Conservation (phyloP, 2,113 vertebrate species). For the Naja naja region DNA sequence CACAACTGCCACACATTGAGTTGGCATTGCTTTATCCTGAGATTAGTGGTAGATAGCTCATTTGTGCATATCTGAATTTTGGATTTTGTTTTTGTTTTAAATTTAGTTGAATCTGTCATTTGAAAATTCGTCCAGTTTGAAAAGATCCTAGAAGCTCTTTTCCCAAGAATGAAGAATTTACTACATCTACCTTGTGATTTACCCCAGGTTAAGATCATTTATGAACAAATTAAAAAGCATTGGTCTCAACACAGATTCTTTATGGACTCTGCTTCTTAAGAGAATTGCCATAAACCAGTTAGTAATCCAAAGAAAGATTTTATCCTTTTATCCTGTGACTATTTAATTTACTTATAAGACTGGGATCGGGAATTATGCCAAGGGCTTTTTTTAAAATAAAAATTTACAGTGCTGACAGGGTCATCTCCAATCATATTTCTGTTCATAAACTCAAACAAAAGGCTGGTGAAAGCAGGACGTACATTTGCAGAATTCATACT, state of each 20-base stretch:
- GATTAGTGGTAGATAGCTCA: not conserved
- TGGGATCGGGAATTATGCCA: not conserved
- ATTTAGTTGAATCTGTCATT: not conserved
- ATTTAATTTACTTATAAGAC: not conserved
- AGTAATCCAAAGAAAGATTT: not conserved
- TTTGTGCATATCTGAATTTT: not conserved
- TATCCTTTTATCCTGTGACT: not conserved
- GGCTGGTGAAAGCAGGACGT: not conserved
- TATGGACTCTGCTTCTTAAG: not conserved
- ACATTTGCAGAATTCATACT: not conserved
- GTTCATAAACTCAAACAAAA: not conserved
- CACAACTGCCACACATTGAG: not conserved
- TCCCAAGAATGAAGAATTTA: not conserved
- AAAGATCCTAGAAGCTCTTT: not conserved
- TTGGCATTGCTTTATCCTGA: not conserved
- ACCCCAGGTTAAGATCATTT: not conserved
- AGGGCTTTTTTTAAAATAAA: not conserved
- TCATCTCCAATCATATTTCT: not conserved
- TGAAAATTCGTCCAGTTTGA: not conserved
- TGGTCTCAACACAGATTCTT: not conserved
- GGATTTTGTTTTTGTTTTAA: not conserved
- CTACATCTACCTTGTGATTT: not conserved
- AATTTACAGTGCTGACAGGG: not conserved
- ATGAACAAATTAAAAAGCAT: not conserved
- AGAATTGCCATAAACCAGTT: not conserved